Base-by-base conservation (phyloP, 2,888 invertebrate species). In the Oscheius sp. region DNA sequence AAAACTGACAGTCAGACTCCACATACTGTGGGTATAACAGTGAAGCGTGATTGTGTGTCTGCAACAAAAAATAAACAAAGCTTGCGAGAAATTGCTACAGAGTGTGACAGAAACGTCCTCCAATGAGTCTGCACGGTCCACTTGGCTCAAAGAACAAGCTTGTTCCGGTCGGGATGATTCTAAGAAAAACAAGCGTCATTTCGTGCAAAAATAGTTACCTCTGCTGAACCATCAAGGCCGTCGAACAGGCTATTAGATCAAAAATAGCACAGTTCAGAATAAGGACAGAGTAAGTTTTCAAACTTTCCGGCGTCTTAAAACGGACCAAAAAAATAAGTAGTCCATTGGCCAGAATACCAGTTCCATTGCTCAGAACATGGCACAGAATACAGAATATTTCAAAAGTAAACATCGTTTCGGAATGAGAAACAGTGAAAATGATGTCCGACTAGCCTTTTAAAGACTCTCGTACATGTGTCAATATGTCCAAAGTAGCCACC, bases 141-240 rank as follows among this genome's bases (percentile, higher is more conserved):
- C 53, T 29, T 53, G n/a, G 53, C n/a, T 21, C 13, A 53, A 53
- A 13, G 53, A 53, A 42, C 4, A 42, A 7, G 42, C 42, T 42
- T 3, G 7, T 42, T 42, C 42, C 42, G 42, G 42, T 42, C 7
- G 42, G 42, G 42, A 42, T 42, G 42, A 42, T 42, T 42, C 42
- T 42, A 7, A 7, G 7, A 5, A 5, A 3, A 42, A 42, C 7
- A 5, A 5, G 3, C 4, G 3, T 7, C 42, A 7, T 42, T 42
- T 42, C 4, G 4, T 42, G 42, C 7, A 5, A 42, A 42, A 3
- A 53, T 7, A 21, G 4, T 7, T 4, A 59, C 59, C 74, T 53
- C 75, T 76, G 76, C 57, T 77, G 77, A 48, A 73, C 74, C 71
- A 77, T 77, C 33, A 79, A 58, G 53, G 76, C 79, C 9, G 75